Evolutionary conservation across 2,113 vertebrate genomes (phyloP).

Genomic region (Tinamus guttatus): DNA sequence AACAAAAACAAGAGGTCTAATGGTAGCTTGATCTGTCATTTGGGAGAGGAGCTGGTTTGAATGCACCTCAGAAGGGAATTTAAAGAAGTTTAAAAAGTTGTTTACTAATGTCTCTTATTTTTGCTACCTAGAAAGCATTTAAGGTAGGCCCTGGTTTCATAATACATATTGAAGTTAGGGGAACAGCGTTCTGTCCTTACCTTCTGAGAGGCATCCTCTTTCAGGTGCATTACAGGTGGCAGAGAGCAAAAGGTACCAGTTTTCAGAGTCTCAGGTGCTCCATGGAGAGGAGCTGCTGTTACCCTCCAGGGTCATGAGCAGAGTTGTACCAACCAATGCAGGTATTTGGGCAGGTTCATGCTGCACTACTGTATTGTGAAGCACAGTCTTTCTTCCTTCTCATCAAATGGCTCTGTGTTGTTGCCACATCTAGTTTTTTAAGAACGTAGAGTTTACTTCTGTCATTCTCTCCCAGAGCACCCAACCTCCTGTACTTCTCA

Average conservation of each 20-base stretch:
- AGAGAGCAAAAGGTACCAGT: neutral
- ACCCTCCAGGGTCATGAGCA: neutral
- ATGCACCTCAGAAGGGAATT: neutral
- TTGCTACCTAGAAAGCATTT: neutral
- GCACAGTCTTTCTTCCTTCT: neutral
- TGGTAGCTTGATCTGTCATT: neutral
- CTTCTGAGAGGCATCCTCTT: neutral
- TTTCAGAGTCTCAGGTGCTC: neutral
- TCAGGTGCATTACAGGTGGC: neutral
- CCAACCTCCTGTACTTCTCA: neutral
- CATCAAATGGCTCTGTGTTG: neutral
- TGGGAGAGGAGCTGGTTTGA: neutral
- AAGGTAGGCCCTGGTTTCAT: accelerated
- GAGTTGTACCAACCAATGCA: neutral
- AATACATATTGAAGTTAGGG: neutral
- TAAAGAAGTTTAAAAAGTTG: neutral
- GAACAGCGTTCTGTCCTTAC: neutral
- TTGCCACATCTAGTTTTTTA: neutral
- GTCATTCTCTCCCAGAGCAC: neutral
- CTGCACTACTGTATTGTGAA: neutral
- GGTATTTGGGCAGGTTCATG: neutral
- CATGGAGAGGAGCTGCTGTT: neutral
- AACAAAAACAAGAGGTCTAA: neutral
- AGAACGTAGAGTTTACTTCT: neutral
- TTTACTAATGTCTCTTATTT: neutral